phyloP scores from a whole-genome alignment of 2,797 vertebrate species.

The Ptychadena robeensis region DNA sequence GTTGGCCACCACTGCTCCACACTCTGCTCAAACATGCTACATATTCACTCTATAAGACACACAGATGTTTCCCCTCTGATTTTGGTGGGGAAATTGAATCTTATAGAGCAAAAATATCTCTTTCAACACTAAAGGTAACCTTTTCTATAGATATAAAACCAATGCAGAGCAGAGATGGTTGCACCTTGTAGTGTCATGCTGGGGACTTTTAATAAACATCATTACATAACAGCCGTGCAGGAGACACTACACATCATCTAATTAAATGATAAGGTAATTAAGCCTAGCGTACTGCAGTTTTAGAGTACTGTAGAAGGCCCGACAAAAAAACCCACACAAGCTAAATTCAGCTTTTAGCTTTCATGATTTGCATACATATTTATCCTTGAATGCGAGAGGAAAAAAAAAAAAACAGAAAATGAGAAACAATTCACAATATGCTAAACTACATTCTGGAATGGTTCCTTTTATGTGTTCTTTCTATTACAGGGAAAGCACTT shows the following conservation, averaged over 20 bases:
- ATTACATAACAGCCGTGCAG: conserved; percentile 11
- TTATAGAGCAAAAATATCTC: too few species aligned
- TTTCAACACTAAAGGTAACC: too few species aligned
- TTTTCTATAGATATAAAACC: background rate
- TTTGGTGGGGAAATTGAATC: too few species aligned
- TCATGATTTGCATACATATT: conserved; percentile 29
- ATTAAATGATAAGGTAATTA: conserved; percentile 22
- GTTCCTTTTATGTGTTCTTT: background rate
- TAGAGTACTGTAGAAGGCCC: background rate
- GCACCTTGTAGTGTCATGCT: background rate
- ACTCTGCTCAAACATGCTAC: too few species aligned
- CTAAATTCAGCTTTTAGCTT: conserved; percentile 30
- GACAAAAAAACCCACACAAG: conserved; percentile 18
- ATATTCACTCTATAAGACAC: too few species aligned
- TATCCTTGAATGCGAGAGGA: background rate
- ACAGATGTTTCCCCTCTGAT: too few species aligned
- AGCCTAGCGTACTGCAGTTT: conserved; percentile 3
- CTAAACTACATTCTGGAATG: background rate
- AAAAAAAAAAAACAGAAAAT: background rate
- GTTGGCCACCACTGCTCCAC: too few species aligned
- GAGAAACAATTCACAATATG: conserved; percentile 6
- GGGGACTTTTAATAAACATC: conserved; percentile 27
- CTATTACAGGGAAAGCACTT: background rate
- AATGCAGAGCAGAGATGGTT: conserved; percentile 8
- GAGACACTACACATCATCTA: conserved; percentile 11